phyloP scores from a whole-genome alignment of 2,888 invertebrate species.

The Caenorhabditis sp. region DNA sequence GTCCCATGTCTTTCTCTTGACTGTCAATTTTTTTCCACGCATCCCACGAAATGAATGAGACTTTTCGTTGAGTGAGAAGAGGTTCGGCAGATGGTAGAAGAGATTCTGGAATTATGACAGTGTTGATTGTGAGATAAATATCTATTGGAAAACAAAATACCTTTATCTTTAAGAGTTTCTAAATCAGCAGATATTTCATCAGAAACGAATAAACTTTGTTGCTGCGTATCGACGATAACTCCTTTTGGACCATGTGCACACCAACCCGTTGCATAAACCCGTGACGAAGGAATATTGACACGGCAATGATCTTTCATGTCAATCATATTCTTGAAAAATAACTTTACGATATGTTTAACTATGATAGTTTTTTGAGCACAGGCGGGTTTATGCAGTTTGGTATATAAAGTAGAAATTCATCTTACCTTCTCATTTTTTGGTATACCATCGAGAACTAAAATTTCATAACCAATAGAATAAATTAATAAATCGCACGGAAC shows the following conservation, averaged over 20 bases:
- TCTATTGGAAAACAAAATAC: no score
- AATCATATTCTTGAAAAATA: slow-evolving; percentile 52
- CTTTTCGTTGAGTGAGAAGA: slow-evolving; percentile 39
- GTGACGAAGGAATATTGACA: slow-evolving; percentile 45
- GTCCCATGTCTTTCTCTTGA: slow-evolving; percentile 58
- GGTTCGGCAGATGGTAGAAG: slow-evolving; percentile 14
- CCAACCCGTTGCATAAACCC: slow-evolving; percentile 64
- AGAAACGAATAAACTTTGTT: slow-evolving; percentile 57
- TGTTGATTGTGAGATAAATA: background rate
- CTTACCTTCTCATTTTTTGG: slow-evolving; percentile 52
- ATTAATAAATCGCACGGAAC: slow-evolving; percentile 78
- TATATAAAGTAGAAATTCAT: no score
- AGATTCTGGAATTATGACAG: background rate
- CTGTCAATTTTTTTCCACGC: slow-evolving; percentile 64
- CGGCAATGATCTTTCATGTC: slow-evolving; percentile 64
- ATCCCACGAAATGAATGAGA: slow-evolving; percentile 58
- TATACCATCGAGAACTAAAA: slow-evolving; percentile 59
- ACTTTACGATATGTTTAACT: no score
- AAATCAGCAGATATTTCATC: slow-evolving; percentile 54
- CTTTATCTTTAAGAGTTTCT: slow-evolving; percentile 3
- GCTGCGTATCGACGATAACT: slow-evolving; percentile 68
- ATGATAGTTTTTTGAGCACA: no score
- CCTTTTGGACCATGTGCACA: slow-evolving; percentile 67
- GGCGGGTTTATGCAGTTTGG: no score
- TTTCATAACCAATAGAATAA: slow-evolving; percentile 69